Conservation (phyloP, 2,888 invertebrate genomes). For the Trypoxylon attenuatum region DNA sequence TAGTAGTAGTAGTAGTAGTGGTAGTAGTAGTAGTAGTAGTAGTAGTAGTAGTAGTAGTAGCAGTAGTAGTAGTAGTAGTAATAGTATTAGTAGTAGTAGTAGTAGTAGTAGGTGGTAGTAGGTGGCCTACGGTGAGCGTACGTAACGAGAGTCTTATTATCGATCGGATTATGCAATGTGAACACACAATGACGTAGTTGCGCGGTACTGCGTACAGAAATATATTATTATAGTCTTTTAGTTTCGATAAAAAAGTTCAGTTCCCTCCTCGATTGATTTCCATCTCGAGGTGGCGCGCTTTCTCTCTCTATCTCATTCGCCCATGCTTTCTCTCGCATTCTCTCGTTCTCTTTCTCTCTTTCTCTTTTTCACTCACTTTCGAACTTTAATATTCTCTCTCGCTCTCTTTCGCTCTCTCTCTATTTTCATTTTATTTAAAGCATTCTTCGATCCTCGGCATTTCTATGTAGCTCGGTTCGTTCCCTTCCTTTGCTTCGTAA, state of each 20-base stretch:
- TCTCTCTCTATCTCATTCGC: slow-evolving; percentile 39
- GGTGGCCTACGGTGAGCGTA: slow-evolving; percentile 69
- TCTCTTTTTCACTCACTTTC: slow-evolving; percentile 26
- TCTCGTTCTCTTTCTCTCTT: slow-evolving; percentile 20
- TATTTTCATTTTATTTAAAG: slow-evolving; percentile 10
- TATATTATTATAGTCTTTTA: slow-evolving; percentile 74
- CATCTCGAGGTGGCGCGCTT: slow-evolving; percentile 58
- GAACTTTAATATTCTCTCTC: slow-evolving; percentile 39
- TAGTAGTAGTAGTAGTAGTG: slow-evolving; percentile 44
- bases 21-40: slow-evolving; percentile 52
- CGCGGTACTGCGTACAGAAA: slow-evolving; percentile 74
- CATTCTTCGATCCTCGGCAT: background rate
- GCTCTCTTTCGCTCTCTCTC: slow-evolving; percentile 4
- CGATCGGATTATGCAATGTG: slow-evolving; percentile 74
- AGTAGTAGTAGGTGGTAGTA: slow-evolving; percentile 51
- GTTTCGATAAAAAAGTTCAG: slow-evolving; percentile 75
- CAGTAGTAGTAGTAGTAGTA: slow-evolving; percentile 41
- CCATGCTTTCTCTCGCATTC: slow-evolving; percentile 35
- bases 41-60: slow-evolving; percentile 42
- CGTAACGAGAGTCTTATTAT: slow-evolving; percentile 73
- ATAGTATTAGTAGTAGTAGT: slow-evolving; percentile 40
- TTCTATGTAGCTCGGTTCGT: background rate
- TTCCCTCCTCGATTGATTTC: slow-evolving; percentile 72
- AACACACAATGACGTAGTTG: slow-evolving; percentile 74
- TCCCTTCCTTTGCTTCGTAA: background rate